Evolutionary conservation across 2,888 invertebrate genomes (phyloP).

Genomic region (Clanis bilineata): DNA sequence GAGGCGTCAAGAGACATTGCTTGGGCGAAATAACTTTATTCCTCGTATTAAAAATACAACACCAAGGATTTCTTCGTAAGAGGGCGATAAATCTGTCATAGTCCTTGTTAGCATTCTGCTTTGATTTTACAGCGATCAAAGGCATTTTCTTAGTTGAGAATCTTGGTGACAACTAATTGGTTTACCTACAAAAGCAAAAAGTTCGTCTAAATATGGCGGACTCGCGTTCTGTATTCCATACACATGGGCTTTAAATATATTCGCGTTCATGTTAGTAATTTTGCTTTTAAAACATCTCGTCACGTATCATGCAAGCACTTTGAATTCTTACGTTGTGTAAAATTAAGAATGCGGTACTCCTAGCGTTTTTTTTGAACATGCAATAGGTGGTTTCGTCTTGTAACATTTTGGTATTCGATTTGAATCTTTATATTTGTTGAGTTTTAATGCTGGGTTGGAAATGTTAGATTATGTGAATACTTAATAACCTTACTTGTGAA

Average conservation of each 20-base stretch:
- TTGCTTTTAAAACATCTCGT: conserved; percentile 63
- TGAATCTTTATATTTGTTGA: not conserved
- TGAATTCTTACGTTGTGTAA: conserved; percentile 33
- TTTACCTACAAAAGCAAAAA: conserved; percentile 54
- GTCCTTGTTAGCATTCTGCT: conserved; percentile 68
- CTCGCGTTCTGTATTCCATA: conserved; percentile 37
- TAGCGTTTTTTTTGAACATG: not conserved
- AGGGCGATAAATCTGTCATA: conserved; percentile 73
- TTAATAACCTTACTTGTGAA: not conserved
- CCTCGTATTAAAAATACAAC: conserved; percentile 52
- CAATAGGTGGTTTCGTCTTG: not conserved
- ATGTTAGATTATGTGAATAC: not conserved
- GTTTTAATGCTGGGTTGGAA: not conserved
- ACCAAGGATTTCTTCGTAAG: conserved; percentile 58
- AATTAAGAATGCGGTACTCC: conserved; percentile 31
- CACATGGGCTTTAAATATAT: conserved; percentile 40
- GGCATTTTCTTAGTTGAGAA: conserved; percentile 54
- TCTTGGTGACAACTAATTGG: conserved; percentile 71
- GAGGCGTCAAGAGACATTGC: conserved; percentile 30
- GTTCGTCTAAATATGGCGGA: conserved; percentile 52
- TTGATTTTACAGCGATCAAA: conserved; percentile 75
- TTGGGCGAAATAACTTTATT: conserved; percentile 40
- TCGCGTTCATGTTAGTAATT: conserved; percentile 55
- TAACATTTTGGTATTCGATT: not conserved
- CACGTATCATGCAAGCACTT: conserved; percentile 54